Conservation (phyloP, 1,140 invertebrate species). For the Anoplolepis gracilipes region DNA sequence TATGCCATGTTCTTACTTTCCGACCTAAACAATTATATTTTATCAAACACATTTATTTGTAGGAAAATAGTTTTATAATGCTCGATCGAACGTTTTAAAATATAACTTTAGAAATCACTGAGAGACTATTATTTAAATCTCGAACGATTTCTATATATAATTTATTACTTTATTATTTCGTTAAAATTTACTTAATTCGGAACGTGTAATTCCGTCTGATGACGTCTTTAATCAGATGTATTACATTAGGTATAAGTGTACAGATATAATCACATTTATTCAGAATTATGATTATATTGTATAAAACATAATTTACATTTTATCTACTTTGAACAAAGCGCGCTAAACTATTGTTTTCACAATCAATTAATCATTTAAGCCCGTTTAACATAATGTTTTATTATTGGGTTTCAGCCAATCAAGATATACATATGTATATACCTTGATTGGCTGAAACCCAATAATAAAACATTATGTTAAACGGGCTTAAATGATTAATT, state of each 20-base stretch:
- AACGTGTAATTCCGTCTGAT: not conserved
- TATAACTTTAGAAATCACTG: not conserved
- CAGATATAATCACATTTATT: not conserved
- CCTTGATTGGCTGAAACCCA: no score
- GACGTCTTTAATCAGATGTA: not conserved
- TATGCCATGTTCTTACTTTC: not conserved
- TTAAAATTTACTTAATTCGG: not conserved
- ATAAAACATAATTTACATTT: constrained; percentile 21
- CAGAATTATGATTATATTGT: not conserved
- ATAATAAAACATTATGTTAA: no score
- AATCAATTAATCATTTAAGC: constrained; percentile 18
- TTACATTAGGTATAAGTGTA: not conserved
- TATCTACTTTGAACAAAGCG: not conserved
- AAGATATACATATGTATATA: no score
- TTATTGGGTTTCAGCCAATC: no score
- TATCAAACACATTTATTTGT: not conserved
- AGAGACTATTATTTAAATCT: not conserved
- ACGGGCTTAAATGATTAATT: no score
- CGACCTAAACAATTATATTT: not conserved
- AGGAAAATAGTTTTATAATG: not conserved
- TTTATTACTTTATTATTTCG: not conserved
- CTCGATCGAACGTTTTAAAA: not conserved
- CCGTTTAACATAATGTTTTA: no score
- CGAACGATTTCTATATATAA: not conserved
- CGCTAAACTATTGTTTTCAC: constrained; percentile 39